Evolutionary conservation across 2,888 invertebrate genomes (phyloP).

Genomic region (Parnassius mnemosyne): DNA sequence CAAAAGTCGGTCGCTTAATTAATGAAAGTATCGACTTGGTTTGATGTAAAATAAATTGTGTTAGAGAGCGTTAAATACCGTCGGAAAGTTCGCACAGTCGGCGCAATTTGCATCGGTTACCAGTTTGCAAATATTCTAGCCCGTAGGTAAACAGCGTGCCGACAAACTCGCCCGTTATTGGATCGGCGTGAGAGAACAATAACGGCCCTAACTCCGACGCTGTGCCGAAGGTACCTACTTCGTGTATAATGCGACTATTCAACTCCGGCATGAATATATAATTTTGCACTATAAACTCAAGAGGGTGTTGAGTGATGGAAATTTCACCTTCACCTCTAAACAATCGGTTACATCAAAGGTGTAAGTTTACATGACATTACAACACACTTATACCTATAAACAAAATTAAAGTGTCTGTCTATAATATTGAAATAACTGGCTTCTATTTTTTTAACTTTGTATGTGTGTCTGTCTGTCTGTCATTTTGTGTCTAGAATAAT

Average conservation of each 20-base stretch:
- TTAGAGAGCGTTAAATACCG: not conserved
- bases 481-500: too few species aligned
- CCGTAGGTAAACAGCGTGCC: slow-evolving; percentile 3
- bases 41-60: too few species aligned
- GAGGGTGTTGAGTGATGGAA: not conserved
- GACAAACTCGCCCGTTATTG: not conserved
- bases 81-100: not conserved
- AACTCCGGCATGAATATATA: slow-evolving; percentile 7
- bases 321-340: not conserved
- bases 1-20: too few species aligned
- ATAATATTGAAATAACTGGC: too few species aligned
- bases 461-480: too few species aligned
- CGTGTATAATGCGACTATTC: not conserved
- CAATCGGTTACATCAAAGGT: too few species aligned
- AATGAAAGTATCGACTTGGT: too few species aligned
- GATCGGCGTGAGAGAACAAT: slow-evolving; percentile 10
- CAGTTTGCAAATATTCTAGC: slow-evolving; percentile 1
- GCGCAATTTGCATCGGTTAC: slow-evolving; percentile 8
- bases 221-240: not conserved
- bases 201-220: slow-evolving; percentile 5
- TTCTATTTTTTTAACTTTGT: too few species aligned
- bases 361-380: too few species aligned
- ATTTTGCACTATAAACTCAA: slow-evolving; percentile 15
- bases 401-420: too few species aligned
- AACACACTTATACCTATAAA: too few species aligned